Base-by-base conservation (phyloP, 2,888 invertebrate species). In the Nudaria mundana region DNA sequence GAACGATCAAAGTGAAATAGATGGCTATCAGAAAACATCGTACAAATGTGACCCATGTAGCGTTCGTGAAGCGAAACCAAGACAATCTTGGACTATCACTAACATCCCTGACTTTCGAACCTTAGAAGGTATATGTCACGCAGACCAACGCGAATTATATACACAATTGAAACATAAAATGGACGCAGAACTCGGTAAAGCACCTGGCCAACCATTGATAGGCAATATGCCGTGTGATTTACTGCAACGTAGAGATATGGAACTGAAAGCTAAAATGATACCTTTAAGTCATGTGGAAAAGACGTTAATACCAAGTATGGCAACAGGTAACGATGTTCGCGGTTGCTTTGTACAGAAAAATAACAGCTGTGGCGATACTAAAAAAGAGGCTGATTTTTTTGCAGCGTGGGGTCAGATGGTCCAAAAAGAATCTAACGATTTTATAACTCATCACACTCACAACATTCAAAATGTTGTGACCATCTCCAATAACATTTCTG, bases 361-460 rank as follows among this genome's bases (percentile, higher is more conserved):
- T 40, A 88, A 88, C 47, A 88, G 88, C 58, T 86, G 88, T 49
- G 88, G 88, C 36, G 88, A 88, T 52, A 87, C 87, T 47, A 88
- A 88, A 46, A 88, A 88, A 76, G 88, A 88, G 63, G 64, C 75
- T 56, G 86, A 87, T 87, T 87, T 88, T 87, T 88, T 88, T 87
- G 85, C 86, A 76, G 76, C 85, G 70, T 88, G 88, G 88, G 88
- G 87, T 83, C 88, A 87, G 86, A 87, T 88, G 81, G 79, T 86
- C 69, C 86, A 86, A 82, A 87, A 88, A 81, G 87, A 88, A 82
- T 75, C 85, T 78, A 85, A 66, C 60, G 85, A 88, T 71, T 83
- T 76, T 78, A 74, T 86, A 81, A 75, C 86, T 83, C 83, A 87
- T 86, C 87, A 81, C 63, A 66, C 72, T 75, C 84, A 86, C 72